Base-by-base conservation (phyloP, 1,140 invertebrate species). In the Apis laboriosa region DNA sequence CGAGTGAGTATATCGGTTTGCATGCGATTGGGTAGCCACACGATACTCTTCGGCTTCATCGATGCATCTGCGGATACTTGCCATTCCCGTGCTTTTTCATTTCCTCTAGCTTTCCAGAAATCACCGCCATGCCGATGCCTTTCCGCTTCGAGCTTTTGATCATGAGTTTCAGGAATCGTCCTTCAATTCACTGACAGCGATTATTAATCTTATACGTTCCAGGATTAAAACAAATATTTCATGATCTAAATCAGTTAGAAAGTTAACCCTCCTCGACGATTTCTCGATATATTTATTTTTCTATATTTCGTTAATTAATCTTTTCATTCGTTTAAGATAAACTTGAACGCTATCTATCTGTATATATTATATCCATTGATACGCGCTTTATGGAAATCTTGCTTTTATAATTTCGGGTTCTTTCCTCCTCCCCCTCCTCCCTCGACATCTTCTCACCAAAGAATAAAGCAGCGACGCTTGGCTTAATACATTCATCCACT, bases 1-100 rank as follows among this genome's bases (percentile, higher is more conserved):
- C 88, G 88, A 91, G 88, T 90, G 84, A 90, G 90, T 88, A 89
- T 73, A 88, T 49, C 70, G 51, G 66, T 78, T 83, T 78, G 76
- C 76, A 83, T 83, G 81, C 76, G 67, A 78, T 71, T 63, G 24
- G 66, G 15, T 53, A 56, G 24, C 49, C 55, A 77, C 28, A 15
- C 53, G 58, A 55, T 64, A 43, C 60, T 43, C 34, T 19, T 75
- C 24, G 53, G 68, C 28, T 51, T 49, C 53, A 80, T 64, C 56
- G 68, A 63, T 63, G n/a, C 68, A 72, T 24, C 53, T 2, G 28
- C n/a, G 34, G 12, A 43, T 61, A 55, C 24, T 51, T 72, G 51
- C 51, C 24, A 49, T 21, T 74, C 1, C 17, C 8, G 28, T n/a
- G 28, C 72, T 74, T 74, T 74, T 74, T 74, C 21, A 28, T n/a